phyloP scores from a whole-genome alignment of 2,888 invertebrate genomes.

The Caenorhabditis zanzibari region DNA sequence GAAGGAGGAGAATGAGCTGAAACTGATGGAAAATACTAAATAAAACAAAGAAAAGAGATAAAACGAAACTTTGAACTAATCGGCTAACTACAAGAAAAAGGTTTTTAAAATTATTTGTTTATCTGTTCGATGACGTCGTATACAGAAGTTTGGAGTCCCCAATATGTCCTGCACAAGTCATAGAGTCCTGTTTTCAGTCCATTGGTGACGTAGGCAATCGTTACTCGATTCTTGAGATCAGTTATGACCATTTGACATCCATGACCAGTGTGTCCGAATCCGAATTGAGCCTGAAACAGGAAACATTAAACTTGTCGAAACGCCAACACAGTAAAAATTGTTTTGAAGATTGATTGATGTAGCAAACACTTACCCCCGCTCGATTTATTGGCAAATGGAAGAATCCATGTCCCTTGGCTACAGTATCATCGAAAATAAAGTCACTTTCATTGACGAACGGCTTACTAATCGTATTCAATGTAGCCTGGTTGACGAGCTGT shows the following conservation, averaged over 20 bases:
- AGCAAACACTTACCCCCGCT: constrained; percentile 70
- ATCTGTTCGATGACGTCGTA: constrained; percentile 70
- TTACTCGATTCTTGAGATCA: constrained; percentile 70
- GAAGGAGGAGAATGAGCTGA: constrained; percentile 1
- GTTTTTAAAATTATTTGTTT: constrained; percentile 27
- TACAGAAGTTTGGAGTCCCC: constrained; percentile 66
- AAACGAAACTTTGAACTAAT: constrained; percentile 23
- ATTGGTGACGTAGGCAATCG: constrained; percentile 74
- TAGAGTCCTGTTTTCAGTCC: constrained; percentile 74
- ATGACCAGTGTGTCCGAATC: constrained; percentile 76
- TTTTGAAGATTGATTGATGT: too few species aligned
- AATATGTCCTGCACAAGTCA: constrained; percentile 71
- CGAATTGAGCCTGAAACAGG: constrained; percentile 56
- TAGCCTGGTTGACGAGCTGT: constrained; percentile 67
- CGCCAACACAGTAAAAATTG: too few species aligned
- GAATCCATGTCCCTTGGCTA: constrained; percentile 76
- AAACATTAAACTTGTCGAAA: background rate
- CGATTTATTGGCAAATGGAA: constrained; percentile 69
- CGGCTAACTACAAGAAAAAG: constrained; percentile 14
- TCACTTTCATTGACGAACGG: constrained; percentile 71
- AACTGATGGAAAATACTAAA: background rate
- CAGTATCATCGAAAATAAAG: constrained; percentile 68
- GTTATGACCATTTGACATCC: constrained; percentile 75
- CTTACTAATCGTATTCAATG: constrained; percentile 67
- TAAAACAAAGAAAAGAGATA: background rate